Evolutionary conservation across 2,797 vertebrate genomes (phyloP).

Genomic region (Salarias fasciatus): DNA sequence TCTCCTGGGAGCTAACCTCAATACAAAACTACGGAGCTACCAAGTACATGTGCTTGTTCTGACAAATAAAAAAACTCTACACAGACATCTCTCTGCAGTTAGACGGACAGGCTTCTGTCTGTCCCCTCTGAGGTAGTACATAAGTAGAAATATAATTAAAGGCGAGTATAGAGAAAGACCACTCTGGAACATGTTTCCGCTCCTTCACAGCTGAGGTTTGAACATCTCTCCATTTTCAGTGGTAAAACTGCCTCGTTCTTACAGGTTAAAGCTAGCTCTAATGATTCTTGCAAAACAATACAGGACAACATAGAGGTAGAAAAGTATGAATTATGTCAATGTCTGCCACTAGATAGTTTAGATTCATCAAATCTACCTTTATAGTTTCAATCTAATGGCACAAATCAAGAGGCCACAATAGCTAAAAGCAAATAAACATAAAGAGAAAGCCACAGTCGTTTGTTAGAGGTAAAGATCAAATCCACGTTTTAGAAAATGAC

Average conservation of each 20-base stretch:
- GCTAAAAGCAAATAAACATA: slow-evolving; percentile 67
- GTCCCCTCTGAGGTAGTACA: slow-evolving; percentile 80
- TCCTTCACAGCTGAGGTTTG: slow-evolving; percentile 45
- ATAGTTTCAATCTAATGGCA: slow-evolving; percentile 76
- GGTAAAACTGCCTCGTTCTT: slow-evolving; percentile 55
- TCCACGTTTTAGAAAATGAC: slow-evolving; percentile 58
- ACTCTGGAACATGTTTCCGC: slow-evolving; percentile 44
- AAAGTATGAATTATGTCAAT: slow-evolving; percentile 71
- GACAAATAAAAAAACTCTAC: slow-evolving; percentile 72
- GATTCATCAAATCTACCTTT: slow-evolving; percentile 73
- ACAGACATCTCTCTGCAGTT: slow-evolving; percentile 73
- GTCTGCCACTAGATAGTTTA: slow-evolving; percentile 69
- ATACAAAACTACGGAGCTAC: slow-evolving; percentile 63
- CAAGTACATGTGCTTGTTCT: slow-evolving; percentile 75
- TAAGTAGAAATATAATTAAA: slow-evolving; percentile 75
- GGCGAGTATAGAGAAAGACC: slow-evolving; percentile 61
- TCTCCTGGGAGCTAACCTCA: slow-evolving; percentile 55
- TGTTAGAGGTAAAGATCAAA: slow-evolving; percentile 70
- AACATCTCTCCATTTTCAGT: slow-evolving; percentile 45
- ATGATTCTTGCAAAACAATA: slow-evolving; percentile 63
- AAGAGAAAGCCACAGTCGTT: slow-evolving; percentile 52
- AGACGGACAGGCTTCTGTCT: slow-evolving; percentile 65
- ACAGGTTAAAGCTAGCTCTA: slow-evolving; percentile 62
- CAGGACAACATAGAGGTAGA: slow-evolving; percentile 75
- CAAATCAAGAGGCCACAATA: slow-evolving; percentile 61